Evolutionary conservation across 2,888 invertebrate species (phyloP), one percentile per base, ranked within the genome.

Genomic region (Panorpa germanica): DNA sequence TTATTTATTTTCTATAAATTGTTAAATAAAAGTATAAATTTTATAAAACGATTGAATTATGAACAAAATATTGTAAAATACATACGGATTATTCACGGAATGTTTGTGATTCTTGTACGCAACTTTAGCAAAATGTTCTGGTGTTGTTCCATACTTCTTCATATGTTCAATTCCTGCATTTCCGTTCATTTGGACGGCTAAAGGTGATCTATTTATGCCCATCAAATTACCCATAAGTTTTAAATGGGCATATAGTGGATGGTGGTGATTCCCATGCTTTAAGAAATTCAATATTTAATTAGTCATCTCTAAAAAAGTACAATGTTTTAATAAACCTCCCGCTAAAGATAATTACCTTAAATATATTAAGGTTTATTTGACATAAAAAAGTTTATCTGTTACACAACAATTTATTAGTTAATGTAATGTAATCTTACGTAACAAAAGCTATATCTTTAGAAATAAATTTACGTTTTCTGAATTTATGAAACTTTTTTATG

Each of bases 101-200:
- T 83, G 82, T 42, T 73, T 65, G 47, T 83, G 82, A 50, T 83
- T 83, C 49, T 83, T 83, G 48, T 69, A 67, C 1, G 81, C 82
- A 45, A 83, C 76, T 55, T 81, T 82, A 4, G 77, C 81, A 49
- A 81, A 71, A 46, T 81, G 80, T 42, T 77, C 74, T 3, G 67
- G 60, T 35, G 61, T 73, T 1, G 80, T 76, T 20, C 78, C 80
- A 49, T 78, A 81, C 51, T 72, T 75, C 43, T 74, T 59, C 78
- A 82, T 82, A 42, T 83, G 81, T 44, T 83, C 81, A 28, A 65
- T 51, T 6, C 71, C 82, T 31, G 82, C 82, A 52, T 75, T 77
- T 28, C 77, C 81, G 57, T 83, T 83, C 57, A 82, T 55, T 49
- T 82, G 82, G 11, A 78, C 72, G 10, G 78, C 65, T 9, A 81